phyloP scores from a whole-genome alignment of 2,113 vertebrate species.

The Marmota flaviventris region DNA sequence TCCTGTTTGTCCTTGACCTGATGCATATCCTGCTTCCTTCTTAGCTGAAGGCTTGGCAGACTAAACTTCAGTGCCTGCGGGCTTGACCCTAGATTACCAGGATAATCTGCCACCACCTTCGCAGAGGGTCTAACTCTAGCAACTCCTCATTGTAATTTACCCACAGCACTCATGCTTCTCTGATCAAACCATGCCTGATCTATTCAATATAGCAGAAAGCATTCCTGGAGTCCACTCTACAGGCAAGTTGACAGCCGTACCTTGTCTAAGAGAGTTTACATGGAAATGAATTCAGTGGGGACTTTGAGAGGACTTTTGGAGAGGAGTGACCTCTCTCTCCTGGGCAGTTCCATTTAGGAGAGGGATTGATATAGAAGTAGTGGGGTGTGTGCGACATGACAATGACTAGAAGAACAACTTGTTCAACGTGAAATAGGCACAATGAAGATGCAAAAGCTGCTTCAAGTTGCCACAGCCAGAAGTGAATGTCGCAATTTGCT shows the following conservation, averaged over 20 bases:
- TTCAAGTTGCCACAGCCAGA: background rate
- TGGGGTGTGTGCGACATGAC: background rate
- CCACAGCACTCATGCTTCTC: background rate
- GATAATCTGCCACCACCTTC: accelerated
- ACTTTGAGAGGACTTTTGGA: too few species aligned
- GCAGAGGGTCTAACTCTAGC: background rate
- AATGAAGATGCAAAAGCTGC: background rate
- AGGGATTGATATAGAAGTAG: background rate
- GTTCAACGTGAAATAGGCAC: accelerated
- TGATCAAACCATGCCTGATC: too few species aligned
- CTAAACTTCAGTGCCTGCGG: background rate
- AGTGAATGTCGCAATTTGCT: background rate
- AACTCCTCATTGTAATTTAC: background rate
- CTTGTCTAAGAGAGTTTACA: background rate
- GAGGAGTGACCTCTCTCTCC: background rate
- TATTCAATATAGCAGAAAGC: background rate
- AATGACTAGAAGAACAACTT: background rate
- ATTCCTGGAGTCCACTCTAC: background rate
- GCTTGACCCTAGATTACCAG: too few species aligned
- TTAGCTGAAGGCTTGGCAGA: background rate
- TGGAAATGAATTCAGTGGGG: accelerated
- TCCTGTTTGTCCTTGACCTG: background rate
- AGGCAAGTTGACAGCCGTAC: background rate
- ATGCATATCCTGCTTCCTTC: background rate
- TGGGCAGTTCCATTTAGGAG: background rate